These are phyloP conservation scores for Caenorhabditis afra DNA, from an alignment of 2,888 invertebrate species.

Conservation along the genomic window DNA sequence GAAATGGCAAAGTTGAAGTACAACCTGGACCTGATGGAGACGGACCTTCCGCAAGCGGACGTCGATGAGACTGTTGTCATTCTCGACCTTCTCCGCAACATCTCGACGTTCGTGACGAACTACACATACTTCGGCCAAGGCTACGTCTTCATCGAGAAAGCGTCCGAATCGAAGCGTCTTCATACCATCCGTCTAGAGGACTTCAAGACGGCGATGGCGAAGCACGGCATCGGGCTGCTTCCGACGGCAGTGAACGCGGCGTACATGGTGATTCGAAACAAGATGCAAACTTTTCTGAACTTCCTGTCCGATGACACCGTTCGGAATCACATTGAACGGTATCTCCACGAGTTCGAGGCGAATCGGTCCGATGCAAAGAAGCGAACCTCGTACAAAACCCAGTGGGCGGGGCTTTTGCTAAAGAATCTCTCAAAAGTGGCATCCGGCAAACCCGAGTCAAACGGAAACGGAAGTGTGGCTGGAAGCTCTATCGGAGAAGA, in stretches of 20 bases:
- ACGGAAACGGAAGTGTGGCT: background rate
- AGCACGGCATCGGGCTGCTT: constrained; percentile 65
- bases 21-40: constrained; percentile 85
- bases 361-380: background rate
- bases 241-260: constrained; percentile 81
- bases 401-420: constrained; percentile 89
- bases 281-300: constrained; percentile 94
- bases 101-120: constrained; percentile 83
- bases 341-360: constrained; percentile 85
- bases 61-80: constrained; percentile 97
- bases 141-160: constrained; percentile 93
- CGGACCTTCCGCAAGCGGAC: constrained; percentile 95
- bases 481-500: constrained; percentile 78
- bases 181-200: constrained; percentile 96
- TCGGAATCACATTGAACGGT: constrained; percentile 91
- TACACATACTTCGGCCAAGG: constrained; percentile 95
- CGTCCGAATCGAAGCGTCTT: constrained; percentile 92
- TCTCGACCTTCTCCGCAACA: constrained; percentile 84
- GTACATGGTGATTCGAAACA: constrained; percentile 91
- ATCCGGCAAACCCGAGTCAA: constrained; percentile 86
- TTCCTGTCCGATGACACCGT: constrained; percentile 98
- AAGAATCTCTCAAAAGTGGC: constrained; percentile 95
- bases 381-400: constrained; percentile 28
- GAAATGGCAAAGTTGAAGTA: constrained; percentile 86
- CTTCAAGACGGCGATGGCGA: constrained; percentile 91